Evolutionary conservation across 2,797 vertebrate genomes (phyloP), one percentile per base, ranked within the genome.

Genomic region (Amblyopsis hoosieri): DNA sequence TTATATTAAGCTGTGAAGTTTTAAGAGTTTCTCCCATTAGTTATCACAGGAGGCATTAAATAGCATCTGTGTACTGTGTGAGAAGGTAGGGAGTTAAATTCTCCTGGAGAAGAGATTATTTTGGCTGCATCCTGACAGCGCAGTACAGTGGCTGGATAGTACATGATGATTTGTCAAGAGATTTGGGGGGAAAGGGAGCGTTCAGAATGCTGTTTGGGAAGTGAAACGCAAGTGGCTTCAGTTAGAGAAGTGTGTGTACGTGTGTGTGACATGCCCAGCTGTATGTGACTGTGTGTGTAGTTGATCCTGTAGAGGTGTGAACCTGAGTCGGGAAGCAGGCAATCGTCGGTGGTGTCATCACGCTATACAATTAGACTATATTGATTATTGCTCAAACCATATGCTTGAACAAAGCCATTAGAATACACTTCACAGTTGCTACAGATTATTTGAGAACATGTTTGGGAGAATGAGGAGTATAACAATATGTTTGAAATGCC

Each of bases 1-100:
- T 92, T 93, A 93, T 93, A 91, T 92, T 93, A 93, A 93, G 90
- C 92, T 91, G 76, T 86, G 87, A 93, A 92, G 91, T 93, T 93
- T 92, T 90, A 92, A 92, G 91, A 92, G 89, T 93, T 93, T 91
- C 86, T 90, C 83, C 87, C 80, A 91, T 93, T 93, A 92, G 91
- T 90, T 91, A 93, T 92, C 91, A 90, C 86, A 89, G 85, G 82
- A 87, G 87, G 86, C 89, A 89, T 90, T 92, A 91, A 90, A 92
- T 90, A 91, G 89, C 89, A 87, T 89, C 81, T 54, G 75, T 79
- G 72, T 82, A 72, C 79, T 75, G 81, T 83, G 86, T 86, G 82
- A 88, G 86, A 87, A 93, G 91, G 91, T 91, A 90, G 84, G 84
- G 85, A 90, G 90, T 91, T 87, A 90, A 92, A 93, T 90, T 91